These are phyloP conservation scores for Toxotes lorentzi DNA, from an alignment of 2,797 vertebrate genomes.

Conservation along the genomic window DNA sequence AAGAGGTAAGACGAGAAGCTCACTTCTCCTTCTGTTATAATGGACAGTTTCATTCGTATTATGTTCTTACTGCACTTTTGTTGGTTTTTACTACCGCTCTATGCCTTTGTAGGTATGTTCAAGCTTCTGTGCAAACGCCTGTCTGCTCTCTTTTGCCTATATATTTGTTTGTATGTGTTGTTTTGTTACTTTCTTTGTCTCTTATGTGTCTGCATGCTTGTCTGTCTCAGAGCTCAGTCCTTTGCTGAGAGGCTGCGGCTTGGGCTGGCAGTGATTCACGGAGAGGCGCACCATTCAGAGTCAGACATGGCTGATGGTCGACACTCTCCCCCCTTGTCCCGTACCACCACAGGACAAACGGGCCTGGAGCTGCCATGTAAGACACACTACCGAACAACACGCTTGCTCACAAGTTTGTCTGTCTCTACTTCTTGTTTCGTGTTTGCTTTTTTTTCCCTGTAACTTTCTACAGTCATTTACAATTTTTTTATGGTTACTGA, in stretches of 20 bases:
- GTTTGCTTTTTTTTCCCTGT: neutral
- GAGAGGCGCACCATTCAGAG: conserved; percentile 93
- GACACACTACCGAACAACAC: conserved; percentile 56
- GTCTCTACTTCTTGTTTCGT: neutral
- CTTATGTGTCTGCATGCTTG: conserved; percentile 24
- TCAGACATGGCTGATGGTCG: conserved; percentile 95
- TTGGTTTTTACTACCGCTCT: neutral
- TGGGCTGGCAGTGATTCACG: conserved; percentile 95
- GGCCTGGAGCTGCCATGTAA: conserved; percentile 96
- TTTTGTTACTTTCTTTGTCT: conserved; percentile 41
- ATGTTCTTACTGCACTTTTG: neutral
- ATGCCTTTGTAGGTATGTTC: neutral
- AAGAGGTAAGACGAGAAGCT: conserved; percentile 90
- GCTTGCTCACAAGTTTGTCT: neutral
- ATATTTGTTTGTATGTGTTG: conserved; percentile 11
- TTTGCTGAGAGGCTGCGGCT: conserved; percentile 95
- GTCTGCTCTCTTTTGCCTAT: conserved; percentile 10
- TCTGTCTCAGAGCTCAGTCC: conserved; percentile 91
- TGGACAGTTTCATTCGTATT: neutral
- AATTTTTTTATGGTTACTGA: neutral
- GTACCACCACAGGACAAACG: conserved; percentile 89
- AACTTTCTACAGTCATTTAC: neutral
- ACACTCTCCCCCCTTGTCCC: conserved; percentile 92
- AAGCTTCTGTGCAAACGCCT: conserved; percentile 8
- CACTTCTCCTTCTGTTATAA: neutral